A percentile compares a stretch with the other conserved stretches of the same genome.
These are phyloP conservation scores for Ditylenchus weischeri DNA, from an alignment of 2,888 invertebrate species.

Conservation along the genomic window DNA sequence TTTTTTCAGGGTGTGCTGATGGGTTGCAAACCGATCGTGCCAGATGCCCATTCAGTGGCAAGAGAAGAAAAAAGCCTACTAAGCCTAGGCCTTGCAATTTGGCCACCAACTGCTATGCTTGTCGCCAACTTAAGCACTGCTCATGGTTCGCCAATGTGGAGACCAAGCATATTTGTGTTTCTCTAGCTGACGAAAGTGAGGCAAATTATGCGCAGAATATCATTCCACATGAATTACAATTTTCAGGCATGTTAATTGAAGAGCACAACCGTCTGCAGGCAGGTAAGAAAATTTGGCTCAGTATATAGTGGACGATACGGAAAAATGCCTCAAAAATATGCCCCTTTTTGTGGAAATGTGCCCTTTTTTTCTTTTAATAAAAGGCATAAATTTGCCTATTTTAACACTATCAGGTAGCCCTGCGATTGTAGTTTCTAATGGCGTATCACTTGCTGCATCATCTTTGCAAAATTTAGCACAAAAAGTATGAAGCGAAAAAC, in stretches of 20 bases:
- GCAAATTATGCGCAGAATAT: too few relatives aligned
- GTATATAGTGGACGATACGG: too few relatives aligned
- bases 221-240: neutral
- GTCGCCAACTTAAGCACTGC: slow-evolving; percentile 47
- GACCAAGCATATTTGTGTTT: slow-evolving; percentile 40
- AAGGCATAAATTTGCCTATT: too few relatives aligned
- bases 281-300: slow-evolving; percentile 22
- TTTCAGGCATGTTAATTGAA: slow-evolving; percentile 37
- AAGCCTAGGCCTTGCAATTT: slow-evolving; percentile 38
- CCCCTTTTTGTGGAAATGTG: too few relatives aligned
- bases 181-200: slow-evolving; percentile 39
- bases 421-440: too few relatives aligned
- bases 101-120: slow-evolving; percentile 50
- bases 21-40: slow-evolving; percentile 30
- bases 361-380: too few relatives aligned
- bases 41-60: slow-evolving; percentile 26
- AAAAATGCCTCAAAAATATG: too few relatives aligned
- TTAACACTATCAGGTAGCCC: too few relatives aligned
- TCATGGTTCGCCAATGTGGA: slow-evolving; percentile 49
- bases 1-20: slow-evolving; percentile 29
- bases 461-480: too few relatives aligned
- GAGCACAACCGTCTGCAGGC: slow-evolving; percentile 35
- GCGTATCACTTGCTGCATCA: too few relatives aligned
- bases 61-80: slow-evolving; percentile 12
- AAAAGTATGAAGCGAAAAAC: too few relatives aligned